Conservation (phyloP, 2,797 vertebrate species). For the Neosalanx taihuensis region DNA sequence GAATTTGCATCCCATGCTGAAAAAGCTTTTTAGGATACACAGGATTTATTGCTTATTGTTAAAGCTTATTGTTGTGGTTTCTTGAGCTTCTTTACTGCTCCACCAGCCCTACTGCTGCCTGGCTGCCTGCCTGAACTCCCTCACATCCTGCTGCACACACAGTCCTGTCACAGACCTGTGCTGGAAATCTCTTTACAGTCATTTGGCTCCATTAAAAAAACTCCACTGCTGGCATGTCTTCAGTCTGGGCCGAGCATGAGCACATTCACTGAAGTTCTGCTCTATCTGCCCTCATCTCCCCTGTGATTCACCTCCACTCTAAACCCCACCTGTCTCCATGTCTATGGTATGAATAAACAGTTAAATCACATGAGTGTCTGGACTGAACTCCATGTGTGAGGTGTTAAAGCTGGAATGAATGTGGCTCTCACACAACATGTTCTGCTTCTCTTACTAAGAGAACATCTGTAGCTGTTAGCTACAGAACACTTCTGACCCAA, state of each 20-base stretch:
- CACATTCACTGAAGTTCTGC: conserved; percentile 15
- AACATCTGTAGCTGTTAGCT: no score
- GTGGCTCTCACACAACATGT: not conserved
- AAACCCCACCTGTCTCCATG: no score
- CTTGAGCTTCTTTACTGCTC: not conserved
- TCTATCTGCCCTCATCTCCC: no score
- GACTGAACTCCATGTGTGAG: no score
- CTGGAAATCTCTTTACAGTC: conserved; percentile 18
- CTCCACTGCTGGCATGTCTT: conserved; percentile 20
- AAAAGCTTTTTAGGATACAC: not conserved
- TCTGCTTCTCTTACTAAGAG: no score
- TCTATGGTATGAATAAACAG: no score
- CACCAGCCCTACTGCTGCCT: not conserved
- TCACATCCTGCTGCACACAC: not conserved
- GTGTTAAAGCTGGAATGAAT: not conserved
- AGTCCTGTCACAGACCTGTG: conserved; percentile 17
- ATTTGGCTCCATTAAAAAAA: conserved; percentile 32
- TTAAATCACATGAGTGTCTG: no score
- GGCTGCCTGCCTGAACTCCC: not conserved
- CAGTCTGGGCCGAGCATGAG: conserved; percentile 15
- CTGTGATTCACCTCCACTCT: no score
- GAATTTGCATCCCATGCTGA: not conserved
- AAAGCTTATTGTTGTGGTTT: not conserved
- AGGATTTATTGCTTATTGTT: not conserved
- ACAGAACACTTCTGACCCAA: no score